Base-by-base conservation (phyloP, 2,797 vertebrate genomes). In the Propithecus perrieri region DNA sequence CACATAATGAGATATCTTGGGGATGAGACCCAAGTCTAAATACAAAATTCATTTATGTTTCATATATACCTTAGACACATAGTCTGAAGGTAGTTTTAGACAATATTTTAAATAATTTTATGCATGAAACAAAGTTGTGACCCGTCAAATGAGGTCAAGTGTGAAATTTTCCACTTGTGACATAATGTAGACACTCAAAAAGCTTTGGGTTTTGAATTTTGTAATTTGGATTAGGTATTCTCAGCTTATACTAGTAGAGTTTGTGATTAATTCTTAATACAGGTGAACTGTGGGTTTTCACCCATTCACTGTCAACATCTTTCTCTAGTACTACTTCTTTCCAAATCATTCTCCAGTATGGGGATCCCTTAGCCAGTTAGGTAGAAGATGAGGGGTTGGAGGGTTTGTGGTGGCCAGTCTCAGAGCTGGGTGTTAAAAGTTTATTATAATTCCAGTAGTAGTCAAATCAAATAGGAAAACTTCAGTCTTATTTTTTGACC, bases 241-340 rank as follows among this genome's bases (percentile, higher is more conserved):
- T 63, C 30, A n/a, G 15, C 28, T 46, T 48, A 7, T 74, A 12
- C 59, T 24, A 87, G 46, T 48, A 79, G 24, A 59, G 55, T 84
- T 94, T 88, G 55, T 50, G 71, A 1, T 84, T 96, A 33, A 85
- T 91, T 91, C 41, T 91, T 88, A 94, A 94, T 74, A 81, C 67
- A 41, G 38, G 43, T 53, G 43, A 65, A 65, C n/a, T 30, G n/a
- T 89, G 46, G 33, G 30, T 48, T 63, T 85, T 83, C 22, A 84
- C 24, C 10, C 67, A 17, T 90, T 89, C 18, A 90, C 24, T 50
- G n/a, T 78, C 63, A 50, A 22, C 22, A 8, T 92, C 33, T 95
- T 94, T 59, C 5, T 85, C 46, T 92, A 74, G 15, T 79, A 11
- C 26, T 95, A 26, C 15, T 50, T 10, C n/a, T 69, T 91, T n/a